Base-by-base conservation (phyloP, 2,797 vertebrate species). In the Takifugu ocellatus region DNA sequence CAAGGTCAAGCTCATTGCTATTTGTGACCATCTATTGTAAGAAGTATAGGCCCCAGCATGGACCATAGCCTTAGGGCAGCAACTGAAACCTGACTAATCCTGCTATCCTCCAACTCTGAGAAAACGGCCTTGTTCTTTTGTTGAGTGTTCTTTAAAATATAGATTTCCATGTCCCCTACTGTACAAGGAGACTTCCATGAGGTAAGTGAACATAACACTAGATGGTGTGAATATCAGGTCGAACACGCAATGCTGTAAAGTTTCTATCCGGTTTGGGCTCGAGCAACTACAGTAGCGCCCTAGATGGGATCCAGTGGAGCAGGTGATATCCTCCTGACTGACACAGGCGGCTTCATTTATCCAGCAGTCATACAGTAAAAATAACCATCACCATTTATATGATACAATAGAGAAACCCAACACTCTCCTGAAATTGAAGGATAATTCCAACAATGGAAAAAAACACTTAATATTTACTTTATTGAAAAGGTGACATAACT, bases 41-140 rank as follows among this genome's bases (percentile, higher is more conserved):
- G 64, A 69, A 65, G 59, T 46, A 45, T 66, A 66, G 76, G 63
- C 63, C 72, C 16, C 21, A 53, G 6, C 54, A 39, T 69, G 57
- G 72, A 80, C 70, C 48, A 16, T 77, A 57, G 61, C 82, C 83
- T 80, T 26, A 71, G 77, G 86, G 74, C 79, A 81, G 27, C 51
- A 65, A 49, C 39, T 85, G 84, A 87, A 89, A 91, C 70, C 57
- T 52, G 70, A 88, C 78, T 74, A 72, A 82, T 69, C 65, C 51
- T 56, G 25, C 25, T 49, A 26, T 54, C 66, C 82, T 78, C 31
- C 80, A 67, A 81, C 63, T 59, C 68, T 60, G 25, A 65, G 21
- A 86, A 78, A 87, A 78, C 79, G 66, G 31, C 54, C 52, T 73
- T 73, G 56, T 68, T 81, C 70, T 63, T 87, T 88, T 89, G 80